Evolutionary conservation across 2,113 vertebrate species (phyloP), one percentile per base, ranked within the genome.

Genomic region (Rhynchomys soricoides): DNA sequence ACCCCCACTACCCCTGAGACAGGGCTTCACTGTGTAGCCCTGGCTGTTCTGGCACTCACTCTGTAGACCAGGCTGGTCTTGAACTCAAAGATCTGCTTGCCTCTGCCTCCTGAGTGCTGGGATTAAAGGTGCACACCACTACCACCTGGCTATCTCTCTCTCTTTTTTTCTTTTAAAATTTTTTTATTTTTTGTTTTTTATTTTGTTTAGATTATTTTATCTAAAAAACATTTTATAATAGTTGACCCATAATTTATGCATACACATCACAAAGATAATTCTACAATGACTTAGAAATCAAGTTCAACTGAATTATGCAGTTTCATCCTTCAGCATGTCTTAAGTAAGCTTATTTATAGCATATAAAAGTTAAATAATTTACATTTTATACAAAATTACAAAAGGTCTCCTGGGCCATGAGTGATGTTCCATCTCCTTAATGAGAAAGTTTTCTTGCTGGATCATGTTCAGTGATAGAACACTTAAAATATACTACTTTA

Each of bases 151-250:
- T 12, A 34, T 66, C 64, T 31, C 26, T 64, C 12, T 64, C 26
- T 64, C 57, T 62, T 55, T 3, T 13, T 21, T 21, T 21, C 19
- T 3, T 29, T 68, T 34, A 68, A 68, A 64, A 37, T 7, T 68
- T 68, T 15, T 13, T 34, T 57, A 57, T 21, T 68, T 64, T 62
- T 59, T 64, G 64, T 66, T 66, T 68, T 68, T 68, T 68, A 16
- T 16, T 78, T 94, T 70, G 66, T 86, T 90, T 92, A 96, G 7
- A 77, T 68, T 66, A 50, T 59, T 95, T 83, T 78, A 52, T 37
- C 95, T 93, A 16, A 94, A 97, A 89, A 64, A 40, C 24, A n/a
- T 92, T 82, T 83, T 95, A 91, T 91, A 96, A 66, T 52, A 86
- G 26, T 81, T 89, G 7, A 74, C 34, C 26, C 16, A 86, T 95